phyloP scores from a whole-genome alignment of 2,113 vertebrate genomes.

The Nothoprocta pentlandii region DNA sequence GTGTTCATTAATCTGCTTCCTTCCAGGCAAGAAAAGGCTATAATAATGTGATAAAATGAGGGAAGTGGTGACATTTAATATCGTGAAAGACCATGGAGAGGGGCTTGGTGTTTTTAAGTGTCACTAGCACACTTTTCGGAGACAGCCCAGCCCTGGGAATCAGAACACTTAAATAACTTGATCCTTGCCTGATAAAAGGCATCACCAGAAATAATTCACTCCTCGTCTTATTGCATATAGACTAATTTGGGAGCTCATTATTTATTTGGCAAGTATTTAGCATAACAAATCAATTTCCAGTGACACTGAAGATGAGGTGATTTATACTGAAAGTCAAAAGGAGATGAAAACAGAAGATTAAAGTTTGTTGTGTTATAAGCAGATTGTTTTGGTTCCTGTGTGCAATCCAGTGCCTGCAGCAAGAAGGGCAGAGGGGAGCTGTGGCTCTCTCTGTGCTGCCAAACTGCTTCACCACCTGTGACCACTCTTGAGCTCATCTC shows the following conservation, averaged over 20 bases:
- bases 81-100: constrained; percentile 58
- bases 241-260: constrained; percentile 79
- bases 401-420: neutral
- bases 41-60: constrained; percentile 71
- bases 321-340: constrained; percentile 76
- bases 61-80: constrained; percentile 75
- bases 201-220: constrained; percentile 76
- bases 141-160: neutral
- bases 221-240: constrained; percentile 69
- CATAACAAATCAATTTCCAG: constrained; percentile 80
- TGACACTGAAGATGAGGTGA: constrained; percentile 71
- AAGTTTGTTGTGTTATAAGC: constrained; percentile 37
- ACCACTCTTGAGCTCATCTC: neutral
- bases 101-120: constrained; percentile 58
- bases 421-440: neutral
- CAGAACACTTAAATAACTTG: constrained; percentile 53
- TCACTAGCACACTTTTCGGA: constrained; percentile 36
- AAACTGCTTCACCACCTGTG: neutral
- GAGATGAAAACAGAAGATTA: constrained; percentile 69
- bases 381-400: neutral
- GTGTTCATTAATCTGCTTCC: constrained; percentile 67
- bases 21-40: constrained; percentile 61
- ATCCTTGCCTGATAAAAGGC: constrained; percentile 61
- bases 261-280: constrained; percentile 83
- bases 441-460: neutral